Base-by-base conservation (phyloP, 2,888 invertebrate species). In the Drosophila kambysellisi region DNA sequence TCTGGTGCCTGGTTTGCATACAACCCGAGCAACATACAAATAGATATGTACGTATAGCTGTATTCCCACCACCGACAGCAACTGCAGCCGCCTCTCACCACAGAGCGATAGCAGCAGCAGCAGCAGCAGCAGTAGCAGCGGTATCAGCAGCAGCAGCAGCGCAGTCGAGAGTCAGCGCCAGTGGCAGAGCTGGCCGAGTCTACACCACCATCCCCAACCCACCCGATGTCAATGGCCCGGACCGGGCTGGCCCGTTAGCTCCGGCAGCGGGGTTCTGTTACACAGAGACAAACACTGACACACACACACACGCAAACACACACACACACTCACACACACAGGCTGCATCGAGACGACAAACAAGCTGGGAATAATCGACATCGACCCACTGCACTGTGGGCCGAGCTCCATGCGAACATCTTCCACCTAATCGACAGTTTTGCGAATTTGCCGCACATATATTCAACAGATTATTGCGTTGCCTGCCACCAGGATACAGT, bases 321-420 rank as follows among this genome's bases (percentile, higher is more conserved):
- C 41, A 41, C 35, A 52, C 53, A 33, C 4, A 30, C 33, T 15
- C 37, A 9, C 32, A 43, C 46, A 32, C 12, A 35, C 35, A 12
- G 29, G 64, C 85, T 74, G 81, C 90, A 86, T 76, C 79, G 84
- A 76, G 74, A 76, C 89, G 87, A 80, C 85, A 91, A 91, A 90
- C 87, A 89, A 72, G 65, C 91, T 73, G 85, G 88, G 88, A 91
- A 91, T 89, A 88, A 91, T 88, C 87, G 83, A 90, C 89, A 81
- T 81, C 90, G 90, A 87, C 88, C 88, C 91, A 87, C 82, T 83
- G 84, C 85, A 90, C 85, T 67, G 91, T 85, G 85, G 89, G 75
- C 60, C 57, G 67, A 75, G 66, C 70, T 54, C 67, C 29, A 56
- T 70, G 68, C 62, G 56, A 61, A 79, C 67, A 65, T 64, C 57